phyloP scores from a whole-genome alignment of 2,888 invertebrate genomes.

The Meandrusa payeni region DNA sequence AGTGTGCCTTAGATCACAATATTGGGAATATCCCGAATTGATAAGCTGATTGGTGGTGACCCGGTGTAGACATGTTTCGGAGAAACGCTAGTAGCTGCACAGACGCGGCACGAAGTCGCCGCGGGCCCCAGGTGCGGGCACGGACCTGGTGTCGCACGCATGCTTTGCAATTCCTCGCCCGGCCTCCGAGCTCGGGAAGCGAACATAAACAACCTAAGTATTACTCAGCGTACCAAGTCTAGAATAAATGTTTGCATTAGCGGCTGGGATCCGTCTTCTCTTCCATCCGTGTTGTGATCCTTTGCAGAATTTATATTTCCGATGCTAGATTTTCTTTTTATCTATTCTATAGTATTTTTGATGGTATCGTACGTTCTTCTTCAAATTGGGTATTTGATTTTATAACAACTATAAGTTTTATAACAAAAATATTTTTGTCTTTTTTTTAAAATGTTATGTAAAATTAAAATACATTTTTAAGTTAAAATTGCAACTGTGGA shows the following conservation, averaged over 20 bases:
- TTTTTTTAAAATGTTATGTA: too few species aligned
- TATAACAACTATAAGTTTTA: too few species aligned
- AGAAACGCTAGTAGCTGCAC: constrained; percentile 40
- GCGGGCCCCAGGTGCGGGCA: constrained; percentile 53
- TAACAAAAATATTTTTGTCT: too few species aligned
- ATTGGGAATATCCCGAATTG: constrained; percentile 4
- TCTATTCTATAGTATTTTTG: too few species aligned
- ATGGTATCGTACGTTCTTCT: too few species aligned
- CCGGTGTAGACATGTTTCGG: constrained; percentile 50
- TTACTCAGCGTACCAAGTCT: constrained; percentile 23
- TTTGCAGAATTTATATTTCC: constrained; percentile 6
- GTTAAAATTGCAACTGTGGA: too few species aligned
- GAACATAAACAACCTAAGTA: constrained; percentile 25
- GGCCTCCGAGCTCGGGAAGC: constrained; percentile 26
- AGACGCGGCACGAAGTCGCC: constrained; percentile 24
- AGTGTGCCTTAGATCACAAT: too few species aligned
- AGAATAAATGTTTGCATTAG: constrained; percentile 28
- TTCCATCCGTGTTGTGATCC: constrained; percentile 1
- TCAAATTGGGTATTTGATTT: too few species aligned
- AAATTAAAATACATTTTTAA: too few species aligned
- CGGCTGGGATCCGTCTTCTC: constrained; percentile 8
- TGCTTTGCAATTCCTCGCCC: constrained; percentile 32
- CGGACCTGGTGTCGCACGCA: constrained; percentile 39
- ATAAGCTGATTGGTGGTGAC: constrained; percentile 12
- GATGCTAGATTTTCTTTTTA: neutral